Evolutionary conservation across 2,113 vertebrate genomes (phyloP).

Genomic region (Talpa occidentalis): DNA sequence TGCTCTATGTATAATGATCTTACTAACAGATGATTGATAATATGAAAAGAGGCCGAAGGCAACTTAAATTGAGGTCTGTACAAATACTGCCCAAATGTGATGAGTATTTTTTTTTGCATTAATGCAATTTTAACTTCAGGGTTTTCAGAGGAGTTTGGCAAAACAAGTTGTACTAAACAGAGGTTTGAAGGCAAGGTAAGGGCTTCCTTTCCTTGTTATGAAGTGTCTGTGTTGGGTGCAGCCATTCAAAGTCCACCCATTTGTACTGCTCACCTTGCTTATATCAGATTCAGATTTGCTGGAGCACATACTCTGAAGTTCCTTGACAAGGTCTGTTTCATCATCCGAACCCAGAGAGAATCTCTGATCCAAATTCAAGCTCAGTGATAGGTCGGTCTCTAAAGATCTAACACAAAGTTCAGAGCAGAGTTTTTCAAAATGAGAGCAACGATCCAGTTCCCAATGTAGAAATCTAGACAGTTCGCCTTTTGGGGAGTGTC

Average conservation of each 20-base stretch:
- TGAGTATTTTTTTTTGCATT: too few species aligned
- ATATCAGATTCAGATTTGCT: slow-evolving; percentile 98
- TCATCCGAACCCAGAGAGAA: slow-evolving; percentile 92
- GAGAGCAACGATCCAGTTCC: neutral
- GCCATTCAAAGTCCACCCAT: fast-evolving
- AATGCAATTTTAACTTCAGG: neutral
- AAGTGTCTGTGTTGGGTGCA: neutral
- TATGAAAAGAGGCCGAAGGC: neutral
- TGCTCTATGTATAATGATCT: neutral
- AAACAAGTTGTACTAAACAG: neutral
- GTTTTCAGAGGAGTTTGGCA: neutral
- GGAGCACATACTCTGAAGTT: slow-evolving; percentile 96
- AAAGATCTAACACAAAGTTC: slow-evolving; percentile 77
- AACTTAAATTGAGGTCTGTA: neutral
- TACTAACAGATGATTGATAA: neutral
- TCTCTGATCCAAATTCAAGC: slow-evolving; percentile 84
- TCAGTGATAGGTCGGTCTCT: slow-evolving; percentile 80
- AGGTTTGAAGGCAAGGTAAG: neutral
- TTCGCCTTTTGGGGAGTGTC: neutral
- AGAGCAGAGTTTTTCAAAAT: slow-evolving; percentile 27
- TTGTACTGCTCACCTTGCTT: slow-evolving; percentile 90
- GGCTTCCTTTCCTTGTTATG: neutral
- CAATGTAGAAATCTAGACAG: neutral
- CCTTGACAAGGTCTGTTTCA: slow-evolving; percentile 93
- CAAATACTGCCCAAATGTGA: neutral